phyloP scores from a whole-genome alignment of 2,888 invertebrate species.

The Drosophila paranaensis region DNA sequence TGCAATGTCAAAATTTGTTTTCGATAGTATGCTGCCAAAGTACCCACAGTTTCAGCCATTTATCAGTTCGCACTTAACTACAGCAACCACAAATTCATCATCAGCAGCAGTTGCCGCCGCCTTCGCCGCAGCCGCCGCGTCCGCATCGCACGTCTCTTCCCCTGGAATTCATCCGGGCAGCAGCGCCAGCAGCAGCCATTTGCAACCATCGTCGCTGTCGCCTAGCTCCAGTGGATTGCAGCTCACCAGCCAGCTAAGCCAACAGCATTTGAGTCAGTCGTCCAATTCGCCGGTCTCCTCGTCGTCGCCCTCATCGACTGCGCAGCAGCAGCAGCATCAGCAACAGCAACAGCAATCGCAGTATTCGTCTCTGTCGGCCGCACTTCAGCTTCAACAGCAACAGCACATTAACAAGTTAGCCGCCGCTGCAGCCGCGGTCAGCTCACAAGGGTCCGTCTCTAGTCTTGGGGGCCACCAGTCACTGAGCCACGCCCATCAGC shows the following conservation, averaged over 20 bases:
- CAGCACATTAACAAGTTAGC: slow-evolving; percentile 82
- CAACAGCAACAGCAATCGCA: slow-evolving; percentile 48
- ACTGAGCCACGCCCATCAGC: slow-evolving; percentile 75
- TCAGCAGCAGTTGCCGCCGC: slow-evolving; percentile 90
- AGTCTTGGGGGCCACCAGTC: slow-evolving; percentile 51
- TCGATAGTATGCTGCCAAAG: slow-evolving; percentile 99
- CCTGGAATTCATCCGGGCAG: slow-evolving; percentile 65
- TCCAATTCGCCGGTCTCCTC: slow-evolving; percentile 84
- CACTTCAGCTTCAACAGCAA: slow-evolving; percentile 82
- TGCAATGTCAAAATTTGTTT: slow-evolving; percentile 98
- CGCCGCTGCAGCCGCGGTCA: slow-evolving; percentile 81
- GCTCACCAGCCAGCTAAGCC: slow-evolving; percentile 58
- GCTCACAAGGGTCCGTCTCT: slow-evolving; percentile 64
- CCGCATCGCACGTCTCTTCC: slow-evolving; percentile 79
- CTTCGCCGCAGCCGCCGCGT: slow-evolving; percentile 83
- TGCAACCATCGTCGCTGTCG: slow-evolving; percentile 73
- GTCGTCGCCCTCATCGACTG: slow-evolving; percentile 82
- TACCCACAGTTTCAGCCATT: slow-evolving; percentile 91
- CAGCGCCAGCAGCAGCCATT: slow-evolving; percentile 83
- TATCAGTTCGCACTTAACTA: slow-evolving; percentile 85
- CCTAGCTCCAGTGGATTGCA: slow-evolving; percentile 72
- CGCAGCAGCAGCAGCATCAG: slow-evolving; percentile 68
- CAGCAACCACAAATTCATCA: slow-evolving; percentile 86
- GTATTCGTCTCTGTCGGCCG: slow-evolving; percentile 85
- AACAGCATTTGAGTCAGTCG: slow-evolving; percentile 80